Evolutionary conservation across 2,113 vertebrate species (phyloP).

Genomic region (Talpa occidentalis): DNA sequence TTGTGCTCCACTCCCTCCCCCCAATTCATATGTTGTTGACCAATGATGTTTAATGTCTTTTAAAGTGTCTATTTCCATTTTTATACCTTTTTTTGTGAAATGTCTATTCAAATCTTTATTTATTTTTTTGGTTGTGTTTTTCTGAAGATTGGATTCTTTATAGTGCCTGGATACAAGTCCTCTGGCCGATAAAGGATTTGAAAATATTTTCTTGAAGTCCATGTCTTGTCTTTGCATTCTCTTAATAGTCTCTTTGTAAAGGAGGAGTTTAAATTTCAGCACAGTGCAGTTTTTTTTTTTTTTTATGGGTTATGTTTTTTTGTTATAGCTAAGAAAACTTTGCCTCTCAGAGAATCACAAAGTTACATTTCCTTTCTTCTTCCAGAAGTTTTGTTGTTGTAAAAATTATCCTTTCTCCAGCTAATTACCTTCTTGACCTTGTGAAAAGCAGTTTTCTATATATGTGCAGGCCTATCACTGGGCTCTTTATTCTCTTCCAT

Average conservation of each 20-base stretch:
- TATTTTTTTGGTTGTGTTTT: not conserved
- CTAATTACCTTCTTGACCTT: not conserved
- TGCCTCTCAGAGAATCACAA: not conserved
- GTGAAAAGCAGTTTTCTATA: not conserved
- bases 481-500: not conserved
- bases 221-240: no score
- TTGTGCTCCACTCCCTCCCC: no score
- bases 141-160: not conserved
- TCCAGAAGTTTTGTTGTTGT: not conserved
- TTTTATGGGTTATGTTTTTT: not conserved
- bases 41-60: not conserved
- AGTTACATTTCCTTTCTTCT: not conserved
- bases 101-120: not conserved
- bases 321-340: not conserved
- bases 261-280: not conserved
- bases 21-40: no score
- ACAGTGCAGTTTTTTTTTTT: not conserved
- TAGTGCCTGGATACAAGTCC: not conserved
- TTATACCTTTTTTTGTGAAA: not conserved
- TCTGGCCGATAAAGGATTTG: not conserved
- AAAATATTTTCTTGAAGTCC: not conserved
- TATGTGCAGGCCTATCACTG: not conserved
- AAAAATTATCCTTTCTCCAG: no score
- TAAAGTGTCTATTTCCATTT: not conserved
- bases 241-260: not conserved